phyloP scores from a whole-genome alignment of 2,888 invertebrate genomes.

The Morpho deidamia region DNA sequence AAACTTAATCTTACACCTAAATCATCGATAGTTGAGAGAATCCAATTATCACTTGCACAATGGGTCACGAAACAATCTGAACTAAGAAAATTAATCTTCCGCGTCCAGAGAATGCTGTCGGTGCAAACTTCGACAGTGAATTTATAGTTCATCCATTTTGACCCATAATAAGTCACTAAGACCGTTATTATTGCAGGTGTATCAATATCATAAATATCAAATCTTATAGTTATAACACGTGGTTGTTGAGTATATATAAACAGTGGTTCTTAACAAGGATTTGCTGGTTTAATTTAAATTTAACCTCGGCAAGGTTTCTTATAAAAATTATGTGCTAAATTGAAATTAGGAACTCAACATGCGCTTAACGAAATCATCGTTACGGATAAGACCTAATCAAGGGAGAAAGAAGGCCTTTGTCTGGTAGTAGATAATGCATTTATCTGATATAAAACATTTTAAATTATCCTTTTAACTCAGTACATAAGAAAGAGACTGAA shows the following conservation, averaged over 20 bases:
- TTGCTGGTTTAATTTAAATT: too few relatives aligned
- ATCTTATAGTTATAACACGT: too few relatives aligned
- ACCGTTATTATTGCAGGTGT: constrained; percentile 25
- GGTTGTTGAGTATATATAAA: too few relatives aligned
- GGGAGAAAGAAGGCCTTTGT: too few relatives aligned
- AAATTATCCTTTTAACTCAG: neutral
- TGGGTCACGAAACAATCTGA: constrained; percentile 78
- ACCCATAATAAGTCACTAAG: constrained; percentile 53
- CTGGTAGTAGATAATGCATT: too few relatives aligned
- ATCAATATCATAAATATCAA: neutral
- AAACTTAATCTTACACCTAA: constrained; percentile 53
- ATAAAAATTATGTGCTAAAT: too few relatives aligned
- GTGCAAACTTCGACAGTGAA: constrained; percentile 77
- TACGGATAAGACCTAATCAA: too few relatives aligned
- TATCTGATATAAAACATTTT: too few relatives aligned
- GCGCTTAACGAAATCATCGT: too few relatives aligned
- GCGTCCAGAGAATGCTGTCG: constrained; percentile 73
- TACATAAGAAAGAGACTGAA: neutral
- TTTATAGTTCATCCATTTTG: constrained; percentile 77
- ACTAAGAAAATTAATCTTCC: constrained; percentile 79
- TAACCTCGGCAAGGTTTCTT: too few relatives aligned
- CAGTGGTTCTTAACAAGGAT: too few relatives aligned
- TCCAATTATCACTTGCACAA: constrained; percentile 77
- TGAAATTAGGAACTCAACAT: too few relatives aligned
- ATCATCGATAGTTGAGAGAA: constrained; percentile 71